Evolutionary conservation across 2,797 vertebrate genomes (phyloP).

Genomic region (Myotis planiceps): DNA sequence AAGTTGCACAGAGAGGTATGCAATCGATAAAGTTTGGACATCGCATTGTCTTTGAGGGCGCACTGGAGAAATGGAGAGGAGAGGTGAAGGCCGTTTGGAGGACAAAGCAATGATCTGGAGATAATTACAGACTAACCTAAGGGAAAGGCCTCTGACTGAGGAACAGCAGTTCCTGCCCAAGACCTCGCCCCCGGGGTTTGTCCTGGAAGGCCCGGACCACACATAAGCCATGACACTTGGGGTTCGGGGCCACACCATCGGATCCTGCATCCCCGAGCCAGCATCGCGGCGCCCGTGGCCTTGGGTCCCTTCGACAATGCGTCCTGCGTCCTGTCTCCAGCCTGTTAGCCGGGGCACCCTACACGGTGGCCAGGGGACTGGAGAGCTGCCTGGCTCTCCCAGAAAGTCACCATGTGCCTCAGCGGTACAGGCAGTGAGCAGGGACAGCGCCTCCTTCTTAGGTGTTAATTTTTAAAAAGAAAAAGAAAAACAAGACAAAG

Average conservation of each 20-base stretch:
- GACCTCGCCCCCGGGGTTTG: not conserved
- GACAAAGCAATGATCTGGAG: not conserved
- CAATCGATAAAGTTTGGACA: not conserved
- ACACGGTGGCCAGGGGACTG: not conserved
- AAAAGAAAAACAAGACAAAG: too few species aligned
- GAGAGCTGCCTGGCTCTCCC: not conserved
- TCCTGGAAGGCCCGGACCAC: not conserved
- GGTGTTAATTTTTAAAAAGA: too few species aligned
- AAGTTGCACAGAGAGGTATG: not conserved
- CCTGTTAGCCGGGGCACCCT: too few species aligned
- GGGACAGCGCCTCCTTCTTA: not conserved
- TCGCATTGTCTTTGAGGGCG: not conserved
- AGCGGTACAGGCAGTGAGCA: not conserved
- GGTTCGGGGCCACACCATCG: not conserved
- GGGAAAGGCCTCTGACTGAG: not conserved
- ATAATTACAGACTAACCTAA: not conserved
- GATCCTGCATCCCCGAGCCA: not conserved
- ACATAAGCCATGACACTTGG: not conserved
- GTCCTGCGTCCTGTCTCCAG: not conserved
- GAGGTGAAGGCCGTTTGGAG: not conserved
- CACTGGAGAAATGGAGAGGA: not conserved
- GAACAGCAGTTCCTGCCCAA: not conserved
- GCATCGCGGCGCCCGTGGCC: not conserved
- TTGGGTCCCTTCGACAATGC: not conserved
- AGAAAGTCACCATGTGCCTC: not conserved